Percentiles rank a stretch among this genome's conserved stretches.
phyloP scores from a whole-genome alignment of 2,888 invertebrate species.

The Rhagonycha fulva region DNA sequence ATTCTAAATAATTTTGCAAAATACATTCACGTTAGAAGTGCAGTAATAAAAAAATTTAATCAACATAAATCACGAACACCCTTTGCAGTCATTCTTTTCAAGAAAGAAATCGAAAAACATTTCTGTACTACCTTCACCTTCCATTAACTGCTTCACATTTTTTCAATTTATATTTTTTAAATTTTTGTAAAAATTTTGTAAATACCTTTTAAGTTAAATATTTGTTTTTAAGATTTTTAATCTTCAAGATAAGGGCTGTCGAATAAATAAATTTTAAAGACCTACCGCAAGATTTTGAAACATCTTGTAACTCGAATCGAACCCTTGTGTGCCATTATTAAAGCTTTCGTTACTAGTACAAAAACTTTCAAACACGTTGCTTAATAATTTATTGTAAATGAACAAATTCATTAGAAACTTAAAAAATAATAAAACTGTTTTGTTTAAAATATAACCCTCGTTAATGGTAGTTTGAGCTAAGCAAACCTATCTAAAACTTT shows the following conservation, averaged over 20 bases:
- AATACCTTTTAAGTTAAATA: neutral
- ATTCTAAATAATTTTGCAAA: neutral
- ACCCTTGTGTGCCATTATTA: neutral
- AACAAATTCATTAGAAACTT: neutral
- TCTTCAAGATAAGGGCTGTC: neutral
- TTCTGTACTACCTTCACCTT: neutral
- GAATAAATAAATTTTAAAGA: neutral
- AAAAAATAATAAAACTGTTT: neutral
- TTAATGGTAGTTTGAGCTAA: conserved; percentile 21
- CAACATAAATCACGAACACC: neutral
- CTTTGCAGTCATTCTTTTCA: neutral
- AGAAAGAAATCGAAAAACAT: neutral
- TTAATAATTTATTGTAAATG: neutral
- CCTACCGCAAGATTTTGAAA: neutral
- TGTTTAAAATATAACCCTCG: conserved; percentile 10
- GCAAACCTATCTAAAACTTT: conserved; percentile 21
- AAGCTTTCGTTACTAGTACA: neutral
- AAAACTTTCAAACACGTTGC: neutral
- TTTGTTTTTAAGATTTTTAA: neutral
- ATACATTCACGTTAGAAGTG: neutral
- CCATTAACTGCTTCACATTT: neutral
- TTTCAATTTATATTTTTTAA: neutral
- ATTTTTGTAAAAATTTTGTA: neutral
- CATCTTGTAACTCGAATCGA: neutral
- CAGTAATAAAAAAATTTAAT: neutral